phyloP scores from a whole-genome alignment of 2,888 invertebrate species.

The Tachystola acroxantha region DNA sequence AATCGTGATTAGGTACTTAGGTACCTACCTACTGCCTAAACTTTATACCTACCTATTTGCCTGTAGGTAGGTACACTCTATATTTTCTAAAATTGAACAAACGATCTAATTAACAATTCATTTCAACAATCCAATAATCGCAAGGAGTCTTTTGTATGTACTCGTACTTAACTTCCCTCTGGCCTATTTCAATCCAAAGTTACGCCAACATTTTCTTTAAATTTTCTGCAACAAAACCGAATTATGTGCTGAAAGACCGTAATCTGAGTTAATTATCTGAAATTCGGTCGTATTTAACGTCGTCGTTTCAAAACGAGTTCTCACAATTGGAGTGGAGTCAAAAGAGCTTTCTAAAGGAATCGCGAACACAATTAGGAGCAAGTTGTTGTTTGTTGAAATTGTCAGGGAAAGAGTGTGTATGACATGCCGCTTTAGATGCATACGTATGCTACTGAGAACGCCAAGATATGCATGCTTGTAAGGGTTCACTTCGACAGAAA shows the following conservation, averaged over 20 bases:
- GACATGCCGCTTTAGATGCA: conserved; percentile 28
- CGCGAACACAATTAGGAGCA: conserved; percentile 68
- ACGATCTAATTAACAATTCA: no score
- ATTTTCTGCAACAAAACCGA: conserved; percentile 54
- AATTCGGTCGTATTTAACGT: conserved; percentile 69
- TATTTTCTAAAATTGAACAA: no score
- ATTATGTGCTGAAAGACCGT: conserved; percentile 57
- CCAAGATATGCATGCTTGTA: background rate
- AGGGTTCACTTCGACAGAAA: no score
- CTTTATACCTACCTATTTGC: no score
- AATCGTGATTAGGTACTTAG: no score
- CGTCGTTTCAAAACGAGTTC: conserved; percentile 65
- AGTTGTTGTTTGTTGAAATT: conserved; percentile 64
- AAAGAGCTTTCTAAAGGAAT: conserved; percentile 68
- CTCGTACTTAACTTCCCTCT: no score
- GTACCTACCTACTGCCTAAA: no score
- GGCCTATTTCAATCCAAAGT: conserved; percentile 8
- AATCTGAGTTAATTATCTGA: conserved; percentile 74
- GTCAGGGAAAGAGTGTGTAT: conserved; percentile 56
- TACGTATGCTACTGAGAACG: conserved; percentile 17
- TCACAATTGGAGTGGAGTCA: conserved; percentile 64
- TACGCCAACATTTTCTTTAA: conserved; percentile 29
- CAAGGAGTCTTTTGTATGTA: no score
- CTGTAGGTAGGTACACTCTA: no score
- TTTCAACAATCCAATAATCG: no score